Base-by-base conservation (phyloP, 2,888 invertebrate genomes). In the Chrysolina oricalcia region DNA sequence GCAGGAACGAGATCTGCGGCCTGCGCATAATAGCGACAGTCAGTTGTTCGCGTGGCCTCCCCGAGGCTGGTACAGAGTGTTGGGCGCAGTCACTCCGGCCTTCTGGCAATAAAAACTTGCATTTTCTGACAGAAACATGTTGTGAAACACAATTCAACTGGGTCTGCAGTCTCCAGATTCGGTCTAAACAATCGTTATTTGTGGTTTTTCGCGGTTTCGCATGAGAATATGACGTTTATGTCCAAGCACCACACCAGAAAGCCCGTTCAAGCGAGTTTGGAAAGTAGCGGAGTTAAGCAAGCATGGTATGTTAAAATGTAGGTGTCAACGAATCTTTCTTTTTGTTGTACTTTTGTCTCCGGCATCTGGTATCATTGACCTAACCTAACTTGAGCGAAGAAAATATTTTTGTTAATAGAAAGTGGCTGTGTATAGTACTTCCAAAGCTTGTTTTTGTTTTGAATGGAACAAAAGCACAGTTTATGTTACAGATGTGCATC, bases 271-370 rank as follows among this genome's bases (percentile, higher is more conserved):
- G 84, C 50, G 67, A 40, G 40, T 53, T 68, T 41, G 40, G 68
- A 68, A 56, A 56, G 53, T 40, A 41, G 21, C 19, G 68, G 27
- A 53, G n/a, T 82, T 70, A 86, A 86, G 77, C 84, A 85, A 80
- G 86, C 86, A 81, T 87, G 87, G 87, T 87, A 87, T 81, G 87
- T 86, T 75, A 84, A 85, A 86, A 85, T 86, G 86, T 86, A 85
- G 78, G 86, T 85, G 77, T 81, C 76, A 46, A 43, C 65, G 77
- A 35, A 70, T 69, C 75, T 73, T 35, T 50, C 68, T 68, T 19
- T 40, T 40, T 40, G 50, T 56, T 68, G 19, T 74, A 71, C 50
- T 75, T 21, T 21, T 73, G 63, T 56, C 64, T 72, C 41, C 66
- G 66, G 56, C 27, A 64, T 40, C 59, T 70, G 65, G 27, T 67